These are phyloP conservation scores for Acropternis orthonyx DNA, from an alignment of 2,797 vertebrate species.

Conservation along the genomic window DNA sequence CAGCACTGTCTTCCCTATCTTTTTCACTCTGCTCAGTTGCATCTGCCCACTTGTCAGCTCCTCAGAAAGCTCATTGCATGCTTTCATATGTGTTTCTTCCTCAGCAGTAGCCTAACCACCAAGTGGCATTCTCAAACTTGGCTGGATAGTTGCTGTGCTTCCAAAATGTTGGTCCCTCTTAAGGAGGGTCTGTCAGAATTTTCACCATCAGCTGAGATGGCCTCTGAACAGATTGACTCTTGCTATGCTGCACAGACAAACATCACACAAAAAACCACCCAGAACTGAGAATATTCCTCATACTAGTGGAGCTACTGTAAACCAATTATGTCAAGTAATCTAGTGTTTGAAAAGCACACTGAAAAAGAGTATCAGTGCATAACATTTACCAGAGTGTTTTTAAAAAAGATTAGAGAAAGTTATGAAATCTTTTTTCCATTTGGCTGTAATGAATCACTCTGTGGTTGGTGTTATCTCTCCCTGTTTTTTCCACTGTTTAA, in stretches of 20 bases:
- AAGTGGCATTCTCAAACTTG: neutral
- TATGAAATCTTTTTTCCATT: neutral
- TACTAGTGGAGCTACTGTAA: rapidly evolving
- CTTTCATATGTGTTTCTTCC: neutral
- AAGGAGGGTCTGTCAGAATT: neutral
- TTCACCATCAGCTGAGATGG: neutral
- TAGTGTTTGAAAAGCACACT: neutral
- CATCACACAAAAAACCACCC: neutral
- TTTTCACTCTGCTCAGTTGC: neutral
- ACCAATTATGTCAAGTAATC: neutral
- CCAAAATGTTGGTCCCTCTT: neutral
- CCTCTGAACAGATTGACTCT: neutral
- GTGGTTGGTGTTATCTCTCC: neutral
- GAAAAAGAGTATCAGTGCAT: neutral
- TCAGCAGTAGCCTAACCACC: neutral
- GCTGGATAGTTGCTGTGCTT: neutral
- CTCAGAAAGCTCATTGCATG: neutral
- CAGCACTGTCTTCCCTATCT: neutral
- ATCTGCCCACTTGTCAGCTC: neutral
- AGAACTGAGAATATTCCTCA: neutral
- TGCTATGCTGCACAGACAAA: neutral
- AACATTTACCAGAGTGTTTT: neutral
- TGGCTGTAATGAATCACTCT: neutral
- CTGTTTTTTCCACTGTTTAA: neutral
- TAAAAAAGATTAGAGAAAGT: neutral